Evolutionary conservation across 2,113 vertebrate genomes (phyloP), one percentile per base, ranked within the genome.

Genomic region (Rhinoptilus africanus): DNA sequence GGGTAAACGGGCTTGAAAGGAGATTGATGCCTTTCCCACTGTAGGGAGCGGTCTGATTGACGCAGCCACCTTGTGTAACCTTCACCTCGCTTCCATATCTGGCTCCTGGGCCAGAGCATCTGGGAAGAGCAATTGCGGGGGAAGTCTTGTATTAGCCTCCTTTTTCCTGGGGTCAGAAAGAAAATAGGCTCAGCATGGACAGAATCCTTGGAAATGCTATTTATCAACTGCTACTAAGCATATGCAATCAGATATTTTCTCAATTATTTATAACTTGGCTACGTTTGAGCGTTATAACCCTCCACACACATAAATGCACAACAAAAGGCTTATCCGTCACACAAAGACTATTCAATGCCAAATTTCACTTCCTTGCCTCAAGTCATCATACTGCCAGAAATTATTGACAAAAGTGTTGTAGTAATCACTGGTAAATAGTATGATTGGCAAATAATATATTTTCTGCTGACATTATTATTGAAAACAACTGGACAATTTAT

Each of bases 371-470:
- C 85, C 48, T 89, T 89, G 81, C 62, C 78, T 95, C 53, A 76
- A 88, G 89, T 88, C 45, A 78, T 88, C 59, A 16, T 54, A 34
- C 9, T 96, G 89, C 91, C 91, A 95, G 93, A 91, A 93, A 94
- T 92, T 86, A 86, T 91, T 95, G 90, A 92, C 91, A 60, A 89
- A 96, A 85, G 35, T 71, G 37, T 87, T 89, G 89, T 62, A 85
- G 43, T 83, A 95, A 94, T 96, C 60, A 75, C 51, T 92, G 48
- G 60, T 96, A 96, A 96, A 95, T 53, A 82, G 57, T 73, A 50
- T 79, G 87, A 95, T 96, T 96, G 81, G 89, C 89, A 97, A 97
- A 97, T 96, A 79, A 93, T 69, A 75, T 88, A 82, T 91, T 94
- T 96, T 95, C 84, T 95, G 51, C 74, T 95, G 77, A 89, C 53